phyloP scores from a whole-genome alignment of 2,113 vertebrate genomes.

The Pardalotus punctatus region DNA sequence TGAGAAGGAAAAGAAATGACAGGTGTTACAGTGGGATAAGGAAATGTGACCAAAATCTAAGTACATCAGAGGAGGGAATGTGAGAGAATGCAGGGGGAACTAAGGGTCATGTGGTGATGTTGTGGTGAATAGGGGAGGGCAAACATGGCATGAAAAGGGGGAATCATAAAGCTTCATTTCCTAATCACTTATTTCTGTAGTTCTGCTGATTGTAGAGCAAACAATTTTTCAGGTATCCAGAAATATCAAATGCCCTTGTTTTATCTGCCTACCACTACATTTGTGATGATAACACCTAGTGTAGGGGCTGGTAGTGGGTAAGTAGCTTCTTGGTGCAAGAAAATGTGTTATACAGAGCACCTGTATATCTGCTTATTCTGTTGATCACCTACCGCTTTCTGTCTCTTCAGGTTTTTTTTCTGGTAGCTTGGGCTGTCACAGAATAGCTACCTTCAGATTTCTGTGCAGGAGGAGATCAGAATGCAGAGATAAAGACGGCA shows the following conservation, averaged over 20 bases:
- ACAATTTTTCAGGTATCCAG: background rate
- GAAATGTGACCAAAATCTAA: background rate
- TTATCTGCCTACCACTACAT: background rate
- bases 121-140: background rate
- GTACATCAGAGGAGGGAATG: background rate
- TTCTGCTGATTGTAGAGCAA: background rate
- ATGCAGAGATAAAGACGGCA: background rate
- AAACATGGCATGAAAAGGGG: background rate
- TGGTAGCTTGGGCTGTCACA: background rate
- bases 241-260: conserved; percentile 21
- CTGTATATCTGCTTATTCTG: background rate
- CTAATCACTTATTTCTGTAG: background rate
- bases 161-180: background rate
- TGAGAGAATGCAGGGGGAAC: background rate
- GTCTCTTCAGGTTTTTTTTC: background rate
- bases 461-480: conserved; percentile 27
- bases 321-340: background rate
- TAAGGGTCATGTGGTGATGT: background rate
- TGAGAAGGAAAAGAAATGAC: background rate
- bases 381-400: background rate
- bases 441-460: conserved; percentile 17
- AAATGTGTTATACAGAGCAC: conserved; percentile 13
- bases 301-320: background rate
- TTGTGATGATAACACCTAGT: background rate
- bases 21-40: background rate